Evolutionary conservation across 2,888 invertebrate species (phyloP).

Genomic region (Hartigia nigra): DNA sequence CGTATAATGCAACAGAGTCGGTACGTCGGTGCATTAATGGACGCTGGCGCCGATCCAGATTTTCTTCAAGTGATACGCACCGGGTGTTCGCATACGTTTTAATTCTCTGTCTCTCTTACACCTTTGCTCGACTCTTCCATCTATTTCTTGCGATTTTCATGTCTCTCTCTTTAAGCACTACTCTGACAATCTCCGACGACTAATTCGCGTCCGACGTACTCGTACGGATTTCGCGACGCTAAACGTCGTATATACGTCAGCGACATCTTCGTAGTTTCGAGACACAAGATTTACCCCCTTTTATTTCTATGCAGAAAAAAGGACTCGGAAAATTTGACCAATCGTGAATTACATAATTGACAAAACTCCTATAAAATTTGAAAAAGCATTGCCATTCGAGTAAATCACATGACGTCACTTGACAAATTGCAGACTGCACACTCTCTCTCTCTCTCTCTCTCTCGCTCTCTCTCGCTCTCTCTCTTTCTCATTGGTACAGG

Average conservation of each 20-base stretch:
- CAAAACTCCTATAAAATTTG: background rate
- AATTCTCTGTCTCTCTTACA: constrained; percentile 18
- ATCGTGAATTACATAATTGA: too few species aligned
- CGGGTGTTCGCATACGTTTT: constrained; percentile 13
- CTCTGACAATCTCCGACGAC: too few species aligned
- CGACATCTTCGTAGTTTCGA: background rate
- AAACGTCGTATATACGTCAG: background rate
- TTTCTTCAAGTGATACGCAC: constrained; percentile 26
- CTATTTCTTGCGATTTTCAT: constrained; percentile 14
- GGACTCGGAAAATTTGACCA: too few species aligned
- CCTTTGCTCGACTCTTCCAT: constrained; percentile 14
- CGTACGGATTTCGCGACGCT: background rate
- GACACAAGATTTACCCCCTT: too few species aligned
- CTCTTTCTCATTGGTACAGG: constrained; percentile 7
- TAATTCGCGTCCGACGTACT: background rate
- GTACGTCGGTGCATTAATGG: constrained; percentile 36
- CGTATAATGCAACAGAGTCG: background rate
- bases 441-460: constrained; percentile 21
- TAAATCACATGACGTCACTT: background rate
- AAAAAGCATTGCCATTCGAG: background rate
- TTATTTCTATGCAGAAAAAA: too few species aligned
- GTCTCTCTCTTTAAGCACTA: constrained; percentile 2
- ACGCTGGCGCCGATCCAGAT: constrained; percentile 40
- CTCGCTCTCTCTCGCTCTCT: constrained; percentile 17
- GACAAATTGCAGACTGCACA: background rate